Evolutionary conservation across 2,888 invertebrate genomes (phyloP), one percentile per base, ranked within the genome.

Genomic region (Tetheella fluctuosa): DNA sequence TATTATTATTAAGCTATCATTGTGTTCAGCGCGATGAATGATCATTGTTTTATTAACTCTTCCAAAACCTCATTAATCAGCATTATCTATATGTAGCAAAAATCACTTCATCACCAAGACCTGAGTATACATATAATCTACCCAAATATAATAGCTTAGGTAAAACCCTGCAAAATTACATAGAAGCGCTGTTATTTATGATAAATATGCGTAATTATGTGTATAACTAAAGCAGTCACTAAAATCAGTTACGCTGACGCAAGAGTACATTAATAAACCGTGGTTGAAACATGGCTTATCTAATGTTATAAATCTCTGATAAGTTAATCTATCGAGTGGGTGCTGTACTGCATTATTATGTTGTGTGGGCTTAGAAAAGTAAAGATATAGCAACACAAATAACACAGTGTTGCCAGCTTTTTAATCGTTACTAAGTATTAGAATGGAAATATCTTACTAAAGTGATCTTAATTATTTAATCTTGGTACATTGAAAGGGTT

Each of bases 221-320:
- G 55, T 62, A 69, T 77, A 81, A 81, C 77, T 71, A 61, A 63
- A 71, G 68, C 63, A 66, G 65, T 59, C 55, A 64, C 65, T 71
- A 57, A 77, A 81, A 79, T 78, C 74, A 68, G 76, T 76, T 73
- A 70, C 68, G 55, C 68, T 81, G 80, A 81, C 77, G 80, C 69
- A 76, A 64, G 58, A 67, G 17, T 66, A 71, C 64, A 64, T 67
- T 70, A 70, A 69, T 70, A 61, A 63, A 65, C 59, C 61, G 52
- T 61, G 71, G 67, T 59, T 70, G 64, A 63, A 64, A 73, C 70
- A 71, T 63, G 70, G 56, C 64, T 63, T 69, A 64, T 71, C 72
- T 75, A 76, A 80, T 76, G 71, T 74, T 70, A 65, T 77, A 71
- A 68, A 64, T 64, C 57, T 52, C 64, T 70, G 80, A 81, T 81